Base-by-base conservation (phyloP, 2,888 invertebrate species). In the Drepanosiphum platanoidis region DNA sequence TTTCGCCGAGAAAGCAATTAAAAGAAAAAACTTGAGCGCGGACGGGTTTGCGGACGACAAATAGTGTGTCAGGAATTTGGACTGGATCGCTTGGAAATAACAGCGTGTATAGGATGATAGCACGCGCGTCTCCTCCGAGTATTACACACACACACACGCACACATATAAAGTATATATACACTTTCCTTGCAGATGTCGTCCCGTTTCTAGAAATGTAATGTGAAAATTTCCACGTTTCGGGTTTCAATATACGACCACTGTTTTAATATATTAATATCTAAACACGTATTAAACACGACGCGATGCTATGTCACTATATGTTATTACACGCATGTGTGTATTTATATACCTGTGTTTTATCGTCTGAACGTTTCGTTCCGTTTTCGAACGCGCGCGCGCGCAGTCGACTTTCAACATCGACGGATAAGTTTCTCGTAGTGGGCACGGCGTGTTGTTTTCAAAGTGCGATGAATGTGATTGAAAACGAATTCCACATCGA, bases 1-100 rank as follows among this genome's bases (percentile, higher is more conserved):
- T 84, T 75, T 68, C 68, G 36, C 66, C 75, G 64, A 34, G 75
- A 75, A 84, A 84, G 34, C 83, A 66, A 75, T 84, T 84, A 84
- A 52, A 70, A 82, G 61, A 58, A 71, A 64, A 72, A 61, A 34
- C 52, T 58, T 36, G 27, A 80, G 11, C 36, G 36, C 1, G 27
- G 36, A 77, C 61, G n/a, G 36, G 77, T 77, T 78, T 78, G 39
- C 64, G 30, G 1, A 11, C 18, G n/a, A 58, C 64, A 18, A 64
- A 15, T 32, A 68, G 39, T n/a, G 39, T 42, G 7, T 27, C 30
- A 39, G 64, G 78, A 66, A 66, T 78, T 64, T 27, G 39, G 78
- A 42, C 42, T 42, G 32, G 78, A 78, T 64, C 13, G 78, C 64
- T 66, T 18, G 42, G 66, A 66, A 66, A 42, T 15, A 9, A n/a